Conservation (phyloP, 2,797 vertebrate species). For the Hydrophis major region DNA sequence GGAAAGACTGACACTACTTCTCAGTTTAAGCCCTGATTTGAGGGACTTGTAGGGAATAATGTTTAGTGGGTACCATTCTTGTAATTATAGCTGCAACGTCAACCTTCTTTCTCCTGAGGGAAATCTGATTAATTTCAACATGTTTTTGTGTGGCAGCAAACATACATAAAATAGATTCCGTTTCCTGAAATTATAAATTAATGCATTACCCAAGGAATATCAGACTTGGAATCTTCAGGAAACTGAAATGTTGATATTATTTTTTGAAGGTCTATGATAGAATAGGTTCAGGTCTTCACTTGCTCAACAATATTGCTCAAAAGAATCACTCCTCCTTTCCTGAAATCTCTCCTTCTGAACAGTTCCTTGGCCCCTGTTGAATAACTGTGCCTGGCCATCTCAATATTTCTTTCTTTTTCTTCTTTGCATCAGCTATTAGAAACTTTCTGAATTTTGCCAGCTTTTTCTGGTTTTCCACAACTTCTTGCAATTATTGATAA, state of each 20-base stretch:
- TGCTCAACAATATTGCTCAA: background rate
- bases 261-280: background rate
- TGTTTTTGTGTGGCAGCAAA: background rate
- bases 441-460: background rate
- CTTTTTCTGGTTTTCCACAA: background rate
- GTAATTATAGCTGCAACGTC: background rate
- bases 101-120: background rate
- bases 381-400: constrained; percentile 38
- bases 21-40: background rate
- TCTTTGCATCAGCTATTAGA: background rate
- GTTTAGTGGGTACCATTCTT: background rate
- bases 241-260: background rate
- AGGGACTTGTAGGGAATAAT: background rate
- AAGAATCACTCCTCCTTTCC: background rate
- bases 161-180: background rate
- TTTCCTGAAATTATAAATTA: background rate
- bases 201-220: background rate
- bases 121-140: background rate
- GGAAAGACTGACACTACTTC: background rate
- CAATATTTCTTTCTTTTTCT: constrained; percentile 25
- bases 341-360: background rate
- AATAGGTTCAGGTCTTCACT: background rate
- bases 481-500: background rate
- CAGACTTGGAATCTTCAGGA: background rate
- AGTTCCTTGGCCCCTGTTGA: background rate